Evolutionary conservation across 1,140 invertebrate species (phyloP).

Genomic region (Heliconius congener): DNA sequence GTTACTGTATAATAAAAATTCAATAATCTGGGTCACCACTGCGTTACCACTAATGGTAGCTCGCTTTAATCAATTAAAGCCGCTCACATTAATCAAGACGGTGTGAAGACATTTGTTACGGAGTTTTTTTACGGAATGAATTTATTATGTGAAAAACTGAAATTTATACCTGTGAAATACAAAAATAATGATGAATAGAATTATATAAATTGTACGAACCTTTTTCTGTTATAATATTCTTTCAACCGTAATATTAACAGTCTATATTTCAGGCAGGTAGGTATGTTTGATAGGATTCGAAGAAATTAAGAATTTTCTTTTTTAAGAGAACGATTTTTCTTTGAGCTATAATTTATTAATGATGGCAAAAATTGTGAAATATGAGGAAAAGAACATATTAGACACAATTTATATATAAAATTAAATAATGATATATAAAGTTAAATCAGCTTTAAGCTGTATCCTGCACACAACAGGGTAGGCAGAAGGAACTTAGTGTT

Average conservation of each 20-base stretch:
- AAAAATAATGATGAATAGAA: background rate
- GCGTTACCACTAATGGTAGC: constrained; percentile 30
- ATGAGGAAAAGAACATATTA: background rate
- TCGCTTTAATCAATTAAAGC: constrained; percentile 32
- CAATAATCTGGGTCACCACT: constrained; percentile 30
- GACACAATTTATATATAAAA: background rate
- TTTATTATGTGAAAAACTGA: background rate
- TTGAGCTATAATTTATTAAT: constrained; percentile 3
- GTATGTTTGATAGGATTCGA: background rate
- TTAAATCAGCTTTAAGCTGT: too few relatives aligned
- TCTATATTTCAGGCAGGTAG: background rate
- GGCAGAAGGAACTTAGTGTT: too few relatives aligned
- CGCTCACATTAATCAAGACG: constrained; percentile 31
- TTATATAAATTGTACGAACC: background rate
- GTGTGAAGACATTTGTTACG: constrained; percentile 17
- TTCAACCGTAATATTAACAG: background rate
- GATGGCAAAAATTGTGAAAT: background rate
- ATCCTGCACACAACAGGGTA: too few relatives aligned
- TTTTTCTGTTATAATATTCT: background rate
- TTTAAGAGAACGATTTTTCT: background rate
- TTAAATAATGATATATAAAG: too few relatives aligned
- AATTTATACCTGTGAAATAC: constrained; percentile 5
- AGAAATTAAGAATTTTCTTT: background rate
- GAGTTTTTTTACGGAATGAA: background rate
- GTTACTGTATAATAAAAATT: constrained; percentile 21